Evolutionary conservation across 2,113 vertebrate genomes (phyloP).

Genomic region (Clarias magur): DNA sequence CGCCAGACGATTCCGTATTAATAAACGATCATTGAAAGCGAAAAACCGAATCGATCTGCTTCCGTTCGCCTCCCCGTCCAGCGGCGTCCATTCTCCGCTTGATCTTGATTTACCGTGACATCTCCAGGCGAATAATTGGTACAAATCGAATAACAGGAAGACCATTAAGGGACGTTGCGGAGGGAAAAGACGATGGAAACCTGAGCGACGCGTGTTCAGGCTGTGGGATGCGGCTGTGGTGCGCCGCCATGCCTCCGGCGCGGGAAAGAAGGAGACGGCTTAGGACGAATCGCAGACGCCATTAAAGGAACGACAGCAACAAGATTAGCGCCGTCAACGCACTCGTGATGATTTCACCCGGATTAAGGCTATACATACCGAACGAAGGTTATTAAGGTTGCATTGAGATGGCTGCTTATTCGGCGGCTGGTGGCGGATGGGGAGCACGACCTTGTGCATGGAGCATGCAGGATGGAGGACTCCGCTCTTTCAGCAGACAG

Average conservation of each 20-base stretch:
- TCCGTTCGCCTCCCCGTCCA: not conserved
- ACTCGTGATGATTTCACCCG: not conserved
- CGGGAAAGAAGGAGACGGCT: conserved; percentile 5
- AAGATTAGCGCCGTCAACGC: not conserved
- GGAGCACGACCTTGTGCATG: conserved; percentile 25
- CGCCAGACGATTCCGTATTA: not conserved
- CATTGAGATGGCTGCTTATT: not conserved
- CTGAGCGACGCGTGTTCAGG: not conserved
- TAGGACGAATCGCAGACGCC: conserved; percentile 43
- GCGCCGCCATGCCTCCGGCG: conserved; percentile 43
- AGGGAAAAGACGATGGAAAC: conserved; percentile 10
- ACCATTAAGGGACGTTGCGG: not conserved
- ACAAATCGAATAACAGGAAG: not conserved
- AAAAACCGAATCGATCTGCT: no score
- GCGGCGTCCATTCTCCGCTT: not conserved
- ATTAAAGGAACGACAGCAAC: conserved; percentile 33
- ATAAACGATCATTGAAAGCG: not conserved
- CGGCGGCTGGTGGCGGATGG: conserved; percentile 31
- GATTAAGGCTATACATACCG: conserved; percentile 7
- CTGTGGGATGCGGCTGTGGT: conserved; percentile 2
- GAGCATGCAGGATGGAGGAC: conserved; percentile 10
- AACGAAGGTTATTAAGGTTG: not conserved
- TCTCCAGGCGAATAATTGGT: not conserved
- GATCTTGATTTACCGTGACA: conserved; percentile 19
- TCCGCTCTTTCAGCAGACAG: conserved; percentile 34